Evolutionary conservation across 1,140 invertebrate species (phyloP).

Genomic region (Pemphigus obesinymphae): DNA sequence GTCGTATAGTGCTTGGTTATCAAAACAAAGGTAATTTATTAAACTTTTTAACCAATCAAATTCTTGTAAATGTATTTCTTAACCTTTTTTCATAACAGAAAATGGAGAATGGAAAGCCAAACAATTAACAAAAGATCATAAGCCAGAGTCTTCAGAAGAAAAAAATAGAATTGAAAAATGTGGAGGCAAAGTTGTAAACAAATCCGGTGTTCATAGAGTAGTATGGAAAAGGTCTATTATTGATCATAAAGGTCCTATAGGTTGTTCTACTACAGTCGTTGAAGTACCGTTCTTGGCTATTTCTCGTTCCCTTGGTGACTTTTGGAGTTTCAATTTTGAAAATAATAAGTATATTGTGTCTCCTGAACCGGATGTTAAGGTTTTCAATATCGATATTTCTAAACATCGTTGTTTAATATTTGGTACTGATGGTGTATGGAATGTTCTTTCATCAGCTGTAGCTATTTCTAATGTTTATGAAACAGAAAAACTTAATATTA

Average conservation of each 20-base stretch:
- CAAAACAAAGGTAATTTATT: slow-evolving; percentile 57
- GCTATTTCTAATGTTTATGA: slow-evolving; percentile 80
- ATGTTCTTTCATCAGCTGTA: slow-evolving; percentile 78
- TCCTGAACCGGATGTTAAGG: slow-evolving; percentile 92
- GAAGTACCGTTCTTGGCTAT: slow-evolving; percentile 96
- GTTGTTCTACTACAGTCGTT: slow-evolving; percentile 79
- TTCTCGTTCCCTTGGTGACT: slow-evolving; percentile 85
- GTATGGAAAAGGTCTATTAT: slow-evolving; percentile 91
- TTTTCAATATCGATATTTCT: slow-evolving; percentile 75
- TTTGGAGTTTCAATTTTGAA: slow-evolving; percentile 93
- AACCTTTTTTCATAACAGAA: slow-evolving; percentile 49
- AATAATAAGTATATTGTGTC: slow-evolving; percentile 89
- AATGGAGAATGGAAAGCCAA: slow-evolving; percentile 70
- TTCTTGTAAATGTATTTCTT: neutral
- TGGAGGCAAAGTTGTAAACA: slow-evolving; percentile 82
- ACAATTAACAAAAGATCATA: slow-evolving; percentile 85
- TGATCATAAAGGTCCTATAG: slow-evolving; percentile 73
- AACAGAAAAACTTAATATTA: slow-evolving; percentile 74
- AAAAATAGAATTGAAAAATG: slow-evolving; percentile 77
- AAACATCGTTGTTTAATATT: slow-evolving; percentile 83
- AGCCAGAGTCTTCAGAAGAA: slow-evolving; percentile 86
- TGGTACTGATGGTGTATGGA: slow-evolving; percentile 95
- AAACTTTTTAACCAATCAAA: neutral
- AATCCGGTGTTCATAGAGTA: slow-evolving; percentile 89
- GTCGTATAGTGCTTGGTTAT: slow-evolving; percentile 84